These are phyloP conservation scores for Ichneumoninae sp. DNA, from an alignment of 2,888 invertebrate genomes.

Conservation along the genomic window DNA sequence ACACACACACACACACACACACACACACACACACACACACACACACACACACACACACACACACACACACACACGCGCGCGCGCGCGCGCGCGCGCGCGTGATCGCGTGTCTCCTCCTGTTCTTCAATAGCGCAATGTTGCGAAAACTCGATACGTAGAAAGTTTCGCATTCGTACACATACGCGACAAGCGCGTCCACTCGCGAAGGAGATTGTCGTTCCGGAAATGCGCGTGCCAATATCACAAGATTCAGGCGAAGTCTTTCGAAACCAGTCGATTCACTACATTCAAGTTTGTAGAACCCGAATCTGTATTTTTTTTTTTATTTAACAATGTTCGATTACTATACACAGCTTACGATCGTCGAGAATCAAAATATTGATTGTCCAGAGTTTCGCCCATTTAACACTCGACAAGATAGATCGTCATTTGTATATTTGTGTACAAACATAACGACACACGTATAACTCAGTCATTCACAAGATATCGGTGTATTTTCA, in stretches of 20 bases:
- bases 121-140: not conserved
- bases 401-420: not conserved
- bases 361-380: slow-evolving; percentile 21
- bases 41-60: too few species aligned
- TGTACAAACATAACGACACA: slow-evolving; percentile 25
- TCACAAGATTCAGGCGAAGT: slow-evolving; percentile 18
- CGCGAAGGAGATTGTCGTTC: slow-evolving; percentile 55
- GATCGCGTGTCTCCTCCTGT: slow-evolving; percentile 1
- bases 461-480: slow-evolving; percentile 26
- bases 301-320: not conserved
- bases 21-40: too few species aligned
- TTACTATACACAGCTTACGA: not conserved
- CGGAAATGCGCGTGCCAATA: slow-evolving; percentile 60
- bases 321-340: not conserved
- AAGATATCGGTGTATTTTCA: not conserved
- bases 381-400: not conserved
- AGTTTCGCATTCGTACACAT: slow-evolving; percentile 48
- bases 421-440: slow-evolving; percentile 9
- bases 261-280: slow-evolving; percentile 33
- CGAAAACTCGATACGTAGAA: slow-evolving; percentile 49
- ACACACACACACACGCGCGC: not conserved
- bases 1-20: too few species aligned
- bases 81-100: slow-evolving; percentile 7
- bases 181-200: slow-evolving; percentile 42
- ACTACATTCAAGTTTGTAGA: not conserved